A percentile compares a stretch with the other conserved stretches of the same genome.
These are phyloP conservation scores for Lepidurus packardi DNA, from an alignment of 1,140 invertebrate genomes.

Conservation along the genomic window DNA sequence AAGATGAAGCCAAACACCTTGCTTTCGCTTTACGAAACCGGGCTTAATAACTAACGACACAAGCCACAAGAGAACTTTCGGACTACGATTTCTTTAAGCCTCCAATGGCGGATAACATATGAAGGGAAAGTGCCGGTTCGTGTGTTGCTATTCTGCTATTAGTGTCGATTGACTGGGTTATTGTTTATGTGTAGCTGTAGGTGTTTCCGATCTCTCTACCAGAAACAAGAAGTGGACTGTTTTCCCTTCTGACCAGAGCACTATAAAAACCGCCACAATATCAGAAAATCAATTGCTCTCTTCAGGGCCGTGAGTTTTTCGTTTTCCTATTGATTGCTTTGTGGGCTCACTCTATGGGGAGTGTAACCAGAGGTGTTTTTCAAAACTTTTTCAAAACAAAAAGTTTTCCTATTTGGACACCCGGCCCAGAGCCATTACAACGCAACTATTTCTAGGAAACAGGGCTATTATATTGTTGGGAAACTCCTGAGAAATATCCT, in stretches of 20 bases:
- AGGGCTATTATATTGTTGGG: neutral
- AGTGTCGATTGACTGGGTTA: too few relatives aligned
- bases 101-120: too few relatives aligned
- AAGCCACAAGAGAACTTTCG: neutral
- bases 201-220: too few relatives aligned
- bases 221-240: too few relatives aligned
- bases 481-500: neutral
- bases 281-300: neutral
- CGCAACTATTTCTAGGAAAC: neutral
- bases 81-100: neutral
- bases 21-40: constrained; percentile 6
- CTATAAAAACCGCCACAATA: neutral
- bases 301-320: neutral
- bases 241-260: neutral
- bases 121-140: too few relatives aligned
- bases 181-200: too few relatives aligned
- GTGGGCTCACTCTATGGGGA: constrained; percentile 4
- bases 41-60: neutral
- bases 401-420: neutral
- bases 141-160: too few relatives aligned
- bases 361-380: too few relatives aligned
- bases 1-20: neutral
- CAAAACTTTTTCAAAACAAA: neutral
- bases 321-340: neutral
- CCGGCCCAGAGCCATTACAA: too few relatives aligned